Evolutionary conservation across 2,113 vertebrate species (phyloP), one percentile per base, ranked within the genome.

Genomic region (Romanogobio albipinnatus): DNA sequence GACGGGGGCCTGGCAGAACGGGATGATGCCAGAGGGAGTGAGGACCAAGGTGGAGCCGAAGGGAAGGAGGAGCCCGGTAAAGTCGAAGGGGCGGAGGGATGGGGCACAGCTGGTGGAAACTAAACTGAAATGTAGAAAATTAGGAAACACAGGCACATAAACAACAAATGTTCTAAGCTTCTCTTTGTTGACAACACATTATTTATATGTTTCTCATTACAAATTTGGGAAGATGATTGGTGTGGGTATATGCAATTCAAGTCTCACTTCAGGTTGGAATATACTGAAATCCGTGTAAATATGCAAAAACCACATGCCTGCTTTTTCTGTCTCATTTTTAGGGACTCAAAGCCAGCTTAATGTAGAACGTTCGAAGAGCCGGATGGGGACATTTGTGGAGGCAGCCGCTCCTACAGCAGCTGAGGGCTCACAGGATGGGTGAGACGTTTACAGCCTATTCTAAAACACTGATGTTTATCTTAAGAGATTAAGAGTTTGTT

Each of bases 291-390:
- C 13, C 11, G 4, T 64, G 45, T 26, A 39, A 17, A 49, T 85
- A 36, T 15, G 13, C 29, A 24, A 59, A 45, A 56, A 13, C 8
- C 33, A 11, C 29, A n/a, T 43, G 33, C 26, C 22, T 49, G 45
- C 36, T 59, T 49, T 79, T 22, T 59, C 51, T 45, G 17, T 62
- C 7, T 47, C 6, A 24, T 9, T 86, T 19, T 87, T 29, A 95
- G 94, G 88, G 1, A 94, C 93, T 74, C 94, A 94, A 83, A 92
- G 90, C 88, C 93, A 95, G 59, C 53, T 94, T 17, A 93, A 94
- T 26, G 82, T 92, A 90, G 93, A 95, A 64, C 91, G 87, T 13
- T 92, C 91, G 1, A 95, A 95, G 87, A 94, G 93, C 86, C 90
- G 91, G 13, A 91, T 93, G 93, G 94, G 93, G 84, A 92, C 92